Evolutionary conservation across 2,888 invertebrate species (phyloP).

Genomic region (Caenorhabditis afra): DNA sequence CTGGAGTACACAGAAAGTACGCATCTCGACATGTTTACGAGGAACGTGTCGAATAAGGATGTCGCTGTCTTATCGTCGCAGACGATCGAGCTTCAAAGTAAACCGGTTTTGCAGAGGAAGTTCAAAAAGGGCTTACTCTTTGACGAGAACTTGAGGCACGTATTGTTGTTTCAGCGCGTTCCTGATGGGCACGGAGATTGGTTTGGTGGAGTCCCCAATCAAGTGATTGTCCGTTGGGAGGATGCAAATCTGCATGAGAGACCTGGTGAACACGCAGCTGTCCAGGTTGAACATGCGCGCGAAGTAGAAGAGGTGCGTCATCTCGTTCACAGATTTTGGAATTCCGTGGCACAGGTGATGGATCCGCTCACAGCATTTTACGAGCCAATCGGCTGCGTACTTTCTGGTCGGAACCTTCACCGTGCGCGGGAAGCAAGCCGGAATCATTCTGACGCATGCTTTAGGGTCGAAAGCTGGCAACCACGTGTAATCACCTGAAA

Average conservation of each 20-base stretch:
- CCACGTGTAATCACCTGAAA: conserved; percentile 66
- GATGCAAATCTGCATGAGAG: conserved; percentile 84
- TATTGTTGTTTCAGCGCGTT: conserved; percentile 30
- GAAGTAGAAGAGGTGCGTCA: conserved; percentile 46
- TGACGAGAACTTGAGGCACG: conserved; percentile 39
- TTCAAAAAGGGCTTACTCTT: conserved; percentile 22
- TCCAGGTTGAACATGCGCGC: conserved; percentile 43
- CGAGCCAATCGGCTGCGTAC: conserved; percentile 14
- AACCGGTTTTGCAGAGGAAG: neutral
- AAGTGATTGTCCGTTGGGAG: conserved; percentile 65
- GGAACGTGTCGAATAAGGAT: conserved; percentile 9
- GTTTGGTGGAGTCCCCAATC: conserved; percentile 31
- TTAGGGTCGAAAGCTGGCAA: conserved; percentile 93
- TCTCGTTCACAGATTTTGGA: conserved; percentile 15
- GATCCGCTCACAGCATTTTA: neutral
- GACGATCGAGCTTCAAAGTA: conserved; percentile 27
- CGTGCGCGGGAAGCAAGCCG: conserved; percentile 98
- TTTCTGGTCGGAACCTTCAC: conserved; percentile 52
- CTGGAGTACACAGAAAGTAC: conserved; percentile 32
- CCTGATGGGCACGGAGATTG: conserved; percentile 32
- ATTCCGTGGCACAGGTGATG: neutral
- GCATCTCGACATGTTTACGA: conserved; percentile 21
- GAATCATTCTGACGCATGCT: conserved; percentile 93
- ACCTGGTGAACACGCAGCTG: conserved; percentile 90
- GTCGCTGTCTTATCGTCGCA: conserved; percentile 5